Percentiles rank a stretch among this genome's conserved stretches.
Conservation (phyloP, 2,888 invertebrate species). For the Volucella bombylans region DNA sequence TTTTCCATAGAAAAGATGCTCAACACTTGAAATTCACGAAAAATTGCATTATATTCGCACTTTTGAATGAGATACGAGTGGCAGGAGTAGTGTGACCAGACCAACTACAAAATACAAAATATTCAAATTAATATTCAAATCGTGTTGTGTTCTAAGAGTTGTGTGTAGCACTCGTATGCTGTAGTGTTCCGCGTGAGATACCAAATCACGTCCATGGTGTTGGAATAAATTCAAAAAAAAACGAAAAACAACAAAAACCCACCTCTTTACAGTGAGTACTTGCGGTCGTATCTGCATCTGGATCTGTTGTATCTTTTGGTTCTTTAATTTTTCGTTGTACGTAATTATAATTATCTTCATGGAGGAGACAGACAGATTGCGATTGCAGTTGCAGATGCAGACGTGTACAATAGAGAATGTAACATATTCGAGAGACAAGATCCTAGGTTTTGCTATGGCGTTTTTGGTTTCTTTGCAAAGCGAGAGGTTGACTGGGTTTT, state of each 20-base stretch:
- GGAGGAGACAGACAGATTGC: conserved; percentile 5
- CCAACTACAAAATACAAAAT: too few relatives aligned
- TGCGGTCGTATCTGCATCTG: background rate
- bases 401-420: conserved; percentile 21
- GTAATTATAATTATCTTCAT: conserved; percentile 60
- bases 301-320: conserved; percentile 41
- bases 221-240: conserved; percentile 35
- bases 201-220: conserved; percentile 40
- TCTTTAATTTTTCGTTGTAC: conserved; percentile 34
- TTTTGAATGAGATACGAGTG: conserved; percentile 2
- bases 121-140: conserved; percentile 63
- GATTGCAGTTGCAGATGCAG: conserved; percentile 8
- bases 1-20: conserved; percentile 11
- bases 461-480: too few relatives aligned
- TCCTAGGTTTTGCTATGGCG: background rate
- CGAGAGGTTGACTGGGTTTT: background rate
- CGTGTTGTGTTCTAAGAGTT: conserved; percentile 58
- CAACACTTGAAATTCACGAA: background rate
- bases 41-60: background rate
- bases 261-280: too few relatives aligned
- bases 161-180: conserved; percentile 27
- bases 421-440: conserved; percentile 17
- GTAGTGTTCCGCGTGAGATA: conserved; percentile 39
- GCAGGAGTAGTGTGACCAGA: conserved; percentile 38
- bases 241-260: too few relatives aligned